phyloP scores from a whole-genome alignment of 2,797 vertebrate genomes.

The Buphagus erythrorhynchus region DNA sequence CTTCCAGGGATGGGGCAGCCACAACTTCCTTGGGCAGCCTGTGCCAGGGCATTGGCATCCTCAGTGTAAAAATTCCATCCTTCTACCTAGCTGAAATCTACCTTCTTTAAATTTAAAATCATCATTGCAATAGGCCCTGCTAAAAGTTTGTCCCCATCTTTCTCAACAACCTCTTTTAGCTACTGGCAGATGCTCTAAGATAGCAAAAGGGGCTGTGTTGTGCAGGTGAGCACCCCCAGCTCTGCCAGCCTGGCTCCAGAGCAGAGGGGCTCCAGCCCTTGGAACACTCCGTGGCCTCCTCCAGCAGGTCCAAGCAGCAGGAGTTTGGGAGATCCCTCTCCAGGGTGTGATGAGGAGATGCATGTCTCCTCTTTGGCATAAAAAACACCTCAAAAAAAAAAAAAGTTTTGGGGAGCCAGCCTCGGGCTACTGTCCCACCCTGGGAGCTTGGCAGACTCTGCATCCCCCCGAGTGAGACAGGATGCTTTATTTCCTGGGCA shows the following conservation, averaged over 20 bases:
- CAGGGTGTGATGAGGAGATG: not conserved
- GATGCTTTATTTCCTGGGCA: not conserved
- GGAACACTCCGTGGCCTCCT: fast-evolving
- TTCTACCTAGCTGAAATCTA: fast-evolving
- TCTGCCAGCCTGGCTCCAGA: not conserved
- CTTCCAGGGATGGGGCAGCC: not conserved
- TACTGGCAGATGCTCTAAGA: not conserved
- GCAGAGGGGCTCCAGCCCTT: not conserved
- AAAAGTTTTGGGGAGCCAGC: not conserved
- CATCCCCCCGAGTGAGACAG: not conserved
- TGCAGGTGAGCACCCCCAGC: not conserved
- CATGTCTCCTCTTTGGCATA: not conserved
- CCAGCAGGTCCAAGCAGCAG: not conserved
- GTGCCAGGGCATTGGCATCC: fast-evolving
- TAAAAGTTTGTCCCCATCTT: not conserved
- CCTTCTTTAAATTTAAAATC: not conserved
- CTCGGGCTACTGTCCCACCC: not conserved
- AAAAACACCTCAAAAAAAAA: not conserved
- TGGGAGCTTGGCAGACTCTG: not conserved
- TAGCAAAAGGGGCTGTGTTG: not conserved
- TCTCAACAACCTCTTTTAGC: fast-evolving
- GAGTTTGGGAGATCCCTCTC: not conserved
- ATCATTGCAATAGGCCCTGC: fast-evolving
- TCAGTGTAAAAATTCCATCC: fast-evolving
- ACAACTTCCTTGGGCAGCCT: not conserved